Conservation (phyloP, 2,113 vertebrate genomes). For the Melanostigma gelatinosum region DNA sequence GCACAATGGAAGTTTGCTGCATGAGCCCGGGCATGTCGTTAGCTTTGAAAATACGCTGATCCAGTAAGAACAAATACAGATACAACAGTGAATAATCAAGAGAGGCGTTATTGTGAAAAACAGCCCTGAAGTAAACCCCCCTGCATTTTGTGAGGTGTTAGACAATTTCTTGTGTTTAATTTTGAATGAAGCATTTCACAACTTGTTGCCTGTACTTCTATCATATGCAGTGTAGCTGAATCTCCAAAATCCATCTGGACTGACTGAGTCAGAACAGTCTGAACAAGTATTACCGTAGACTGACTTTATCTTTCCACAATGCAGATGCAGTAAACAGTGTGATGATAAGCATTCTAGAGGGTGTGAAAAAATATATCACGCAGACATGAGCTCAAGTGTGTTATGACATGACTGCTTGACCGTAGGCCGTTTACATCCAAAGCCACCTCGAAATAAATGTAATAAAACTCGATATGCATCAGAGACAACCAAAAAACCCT, state of each 20-base stretch:
- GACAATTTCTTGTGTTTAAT: conserved; percentile 36
- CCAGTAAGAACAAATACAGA: neutral
- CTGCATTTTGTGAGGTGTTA: conserved; percentile 27
- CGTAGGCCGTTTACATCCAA: conserved; percentile 9
- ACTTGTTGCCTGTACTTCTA: conserved; percentile 37
- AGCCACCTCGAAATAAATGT: neutral
- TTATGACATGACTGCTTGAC: conserved; percentile 13
- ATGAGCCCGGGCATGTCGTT: neutral
- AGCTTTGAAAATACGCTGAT: neutral
- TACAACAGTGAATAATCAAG: neutral
- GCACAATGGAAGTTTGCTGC: neutral
- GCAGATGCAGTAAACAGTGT: conserved; percentile 46
- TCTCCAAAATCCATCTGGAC: conserved; percentile 50
- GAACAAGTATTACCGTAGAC: conserved; percentile 14
- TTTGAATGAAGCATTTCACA: conserved; percentile 65
- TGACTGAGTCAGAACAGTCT: conserved; percentile 33
- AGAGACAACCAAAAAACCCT: neutral
- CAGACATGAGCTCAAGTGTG: conserved; percentile 14
- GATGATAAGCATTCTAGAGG: conserved; percentile 38
- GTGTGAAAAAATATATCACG: conserved; percentile 55
- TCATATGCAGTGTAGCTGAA: conserved; percentile 25
- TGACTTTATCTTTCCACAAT: conserved; percentile 58
- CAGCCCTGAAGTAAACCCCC: conserved; percentile 10
- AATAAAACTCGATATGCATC: neutral
- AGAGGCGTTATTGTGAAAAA: conserved; percentile 19